Conservation (phyloP, 2,888 invertebrate species). For the Himalopsyche tibetana region DNA sequence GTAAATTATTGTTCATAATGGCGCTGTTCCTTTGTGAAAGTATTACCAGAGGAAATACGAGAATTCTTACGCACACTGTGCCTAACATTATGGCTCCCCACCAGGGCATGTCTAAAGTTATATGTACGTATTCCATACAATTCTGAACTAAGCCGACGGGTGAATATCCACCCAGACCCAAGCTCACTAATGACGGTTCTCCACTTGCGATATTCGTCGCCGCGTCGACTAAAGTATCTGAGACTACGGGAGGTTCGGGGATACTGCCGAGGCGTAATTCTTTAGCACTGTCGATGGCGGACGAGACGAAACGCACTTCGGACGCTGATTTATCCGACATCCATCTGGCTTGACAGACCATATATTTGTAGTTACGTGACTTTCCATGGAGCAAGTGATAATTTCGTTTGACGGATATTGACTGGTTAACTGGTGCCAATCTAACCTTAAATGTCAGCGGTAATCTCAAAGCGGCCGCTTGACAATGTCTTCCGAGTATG, state of each 20-base stretch:
- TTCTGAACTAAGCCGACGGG: slow-evolving; percentile 91
- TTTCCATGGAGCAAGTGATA: slow-evolving; percentile 57
- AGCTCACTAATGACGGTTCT: slow-evolving; percentile 86
- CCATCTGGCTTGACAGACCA: slow-evolving; percentile 37
- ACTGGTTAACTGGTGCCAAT: slow-evolving; percentile 45
- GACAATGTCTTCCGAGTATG: slow-evolving; percentile 49
- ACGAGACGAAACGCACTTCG: slow-evolving; percentile 22
- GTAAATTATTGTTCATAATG: slow-evolving; percentile 89
- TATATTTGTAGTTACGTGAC: slow-evolving; percentile 46
- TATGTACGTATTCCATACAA: slow-evolving; percentile 89
- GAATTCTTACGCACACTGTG: slow-evolving; percentile 85
- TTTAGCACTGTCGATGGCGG: not conserved
- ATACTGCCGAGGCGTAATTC: slow-evolving; percentile 64
- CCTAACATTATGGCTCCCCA: slow-evolving; percentile 91
- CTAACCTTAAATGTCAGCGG: slow-evolving; percentile 59
- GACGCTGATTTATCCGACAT: slow-evolving; percentile 44
- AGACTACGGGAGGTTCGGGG: slow-evolving; percentile 69
- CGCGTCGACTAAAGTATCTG: slow-evolving; percentile 70
- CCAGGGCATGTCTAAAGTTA: slow-evolving; percentile 92
- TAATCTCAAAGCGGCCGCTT: slow-evolving; percentile 10
- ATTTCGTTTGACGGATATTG: slow-evolving; percentile 47
- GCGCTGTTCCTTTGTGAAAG: slow-evolving; percentile 88
- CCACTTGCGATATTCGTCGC: slow-evolving; percentile 73
- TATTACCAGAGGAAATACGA: slow-evolving; percentile 91
- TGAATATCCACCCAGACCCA: slow-evolving; percentile 89